phyloP scores from a whole-genome alignment of 1,140 invertebrate genomes.

The Drosophila micromelanica region DNA sequence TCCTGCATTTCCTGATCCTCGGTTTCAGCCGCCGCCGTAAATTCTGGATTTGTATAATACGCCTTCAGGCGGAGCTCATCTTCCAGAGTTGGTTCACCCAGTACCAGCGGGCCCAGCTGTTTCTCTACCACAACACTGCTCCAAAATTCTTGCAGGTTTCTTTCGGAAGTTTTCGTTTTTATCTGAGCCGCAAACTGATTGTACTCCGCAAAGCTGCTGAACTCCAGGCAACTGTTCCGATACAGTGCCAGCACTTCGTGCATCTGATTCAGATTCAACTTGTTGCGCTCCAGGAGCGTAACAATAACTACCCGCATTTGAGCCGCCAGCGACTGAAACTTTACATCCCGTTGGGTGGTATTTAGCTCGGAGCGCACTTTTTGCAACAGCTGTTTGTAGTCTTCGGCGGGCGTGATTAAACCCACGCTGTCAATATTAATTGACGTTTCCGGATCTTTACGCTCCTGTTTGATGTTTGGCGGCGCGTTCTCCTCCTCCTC shows the following conservation, averaged over 20 bases:
- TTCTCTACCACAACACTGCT: constrained; percentile 52
- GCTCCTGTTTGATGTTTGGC: constrained; percentile 41
- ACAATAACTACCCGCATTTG: constrained; percentile 71
- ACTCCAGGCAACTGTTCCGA: constrained; percentile 59
- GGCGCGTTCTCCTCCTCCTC: constrained; percentile 37
- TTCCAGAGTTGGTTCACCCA: constrained; percentile 63
- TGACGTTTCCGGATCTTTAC: constrained; percentile 6
- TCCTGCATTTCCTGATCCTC: neutral
- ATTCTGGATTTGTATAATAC: constrained; percentile 49
- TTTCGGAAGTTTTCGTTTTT: constrained; percentile 36
- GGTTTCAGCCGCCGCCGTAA: constrained; percentile 11
- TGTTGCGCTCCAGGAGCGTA: constrained; percentile 57
- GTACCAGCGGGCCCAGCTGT: constrained; percentile 61
- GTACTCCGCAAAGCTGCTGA: constrained; percentile 65
- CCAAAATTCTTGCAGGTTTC: constrained; percentile 59
- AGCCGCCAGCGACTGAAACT: constrained; percentile 53
- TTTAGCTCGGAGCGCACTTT: constrained; percentile 45
- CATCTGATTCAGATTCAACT: constrained; percentile 46
- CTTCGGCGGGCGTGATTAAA: constrained; percentile 44
- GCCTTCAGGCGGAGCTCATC: constrained; percentile 57
- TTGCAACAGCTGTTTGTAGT: constrained; percentile 57
- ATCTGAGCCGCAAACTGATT: constrained; percentile 66
- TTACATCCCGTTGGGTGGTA: constrained; percentile 56
- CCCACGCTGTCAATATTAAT: constrained; percentile 53
- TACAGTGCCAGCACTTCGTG: constrained; percentile 55